Conservation (phyloP, 1,140 invertebrate species). For the Potamilus streckersoni region DNA sequence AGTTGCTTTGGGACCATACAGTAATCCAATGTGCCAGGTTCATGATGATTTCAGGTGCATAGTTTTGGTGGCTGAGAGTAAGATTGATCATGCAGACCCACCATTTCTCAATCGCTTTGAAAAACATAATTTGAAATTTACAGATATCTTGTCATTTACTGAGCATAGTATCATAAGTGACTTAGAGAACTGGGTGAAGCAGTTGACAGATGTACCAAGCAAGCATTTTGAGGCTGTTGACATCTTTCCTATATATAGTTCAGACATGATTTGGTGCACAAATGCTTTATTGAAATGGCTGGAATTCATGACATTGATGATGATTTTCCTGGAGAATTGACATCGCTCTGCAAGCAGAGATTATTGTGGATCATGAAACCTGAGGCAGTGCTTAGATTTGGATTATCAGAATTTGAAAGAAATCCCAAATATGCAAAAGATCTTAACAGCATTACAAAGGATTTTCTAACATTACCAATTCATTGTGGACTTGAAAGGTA, state of each 20-base stretch:
- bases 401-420: background rate
- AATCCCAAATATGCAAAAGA: background rate
- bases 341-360: constrained; percentile 2
- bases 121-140: constrained; percentile 45
- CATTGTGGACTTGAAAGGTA: constrained; percentile 32
- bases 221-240: constrained; percentile 14
- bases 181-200: constrained; percentile 7
- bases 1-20: constrained; percentile 50
- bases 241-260: constrained; percentile 28
- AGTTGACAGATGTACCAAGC: constrained; percentile 13
- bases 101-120: constrained; percentile 60
- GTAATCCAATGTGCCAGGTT: constrained; percentile 56
- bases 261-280: constrained; percentile 38
- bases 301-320: background rate
- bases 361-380: constrained; percentile 34
- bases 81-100: constrained; percentile 46
- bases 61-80: constrained; percentile 48
- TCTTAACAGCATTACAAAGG: constrained; percentile 7
- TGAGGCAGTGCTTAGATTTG: constrained; percentile 35
- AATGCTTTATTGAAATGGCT: background rate
- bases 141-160: constrained; percentile 22
- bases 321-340: background rate
- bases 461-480: constrained; percentile 28
- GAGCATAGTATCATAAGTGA: constrained; percentile 6
- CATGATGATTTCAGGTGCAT: constrained; percentile 51